A percentile compares a stretch with the other conserved stretches of the same genome.
These are phyloP conservation scores for Elgaria multicarinata DNA, from an alignment of 2,113 vertebrate species.

Conservation along the genomic window DNA sequence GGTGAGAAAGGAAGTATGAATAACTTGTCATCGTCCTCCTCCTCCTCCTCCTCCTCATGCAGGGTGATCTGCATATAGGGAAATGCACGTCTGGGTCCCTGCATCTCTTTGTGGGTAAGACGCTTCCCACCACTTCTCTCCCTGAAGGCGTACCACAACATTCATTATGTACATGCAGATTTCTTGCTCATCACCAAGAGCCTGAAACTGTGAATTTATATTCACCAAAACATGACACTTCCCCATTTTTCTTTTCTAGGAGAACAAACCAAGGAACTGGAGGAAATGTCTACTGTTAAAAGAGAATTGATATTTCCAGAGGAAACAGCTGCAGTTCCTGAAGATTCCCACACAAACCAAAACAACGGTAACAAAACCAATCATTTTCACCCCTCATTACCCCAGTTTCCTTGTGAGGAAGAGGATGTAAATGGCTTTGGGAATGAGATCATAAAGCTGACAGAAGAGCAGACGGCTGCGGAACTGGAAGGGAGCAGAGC, in stretches of 20 bases:
- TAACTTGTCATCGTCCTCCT: background rate
- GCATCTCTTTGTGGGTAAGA: background rate
- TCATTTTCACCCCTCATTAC: slow-evolving; percentile 75
- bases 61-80: background rate
- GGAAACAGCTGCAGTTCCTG: slow-evolving; percentile 60
- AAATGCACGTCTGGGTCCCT: background rate
- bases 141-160: background rate
- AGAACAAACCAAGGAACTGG: slow-evolving; percentile 75
- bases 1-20: background rate
- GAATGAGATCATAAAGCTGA: slow-evolving; percentile 73
- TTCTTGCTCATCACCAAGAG: background rate
- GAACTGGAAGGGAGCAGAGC: slow-evolving; percentile 70
- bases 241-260: slow-evolving; percentile 77
- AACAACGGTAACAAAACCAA: slow-evolving; percentile 72
- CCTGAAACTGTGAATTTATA: background rate
- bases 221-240: slow-evolving; percentile 37
- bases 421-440: slow-evolving; percentile 74
- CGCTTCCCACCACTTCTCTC: background rate
- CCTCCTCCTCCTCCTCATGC: background rate
- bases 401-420: slow-evolving; percentile 62
- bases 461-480: slow-evolving; percentile 61
- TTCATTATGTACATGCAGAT: background rate
- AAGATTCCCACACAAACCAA: slow-evolving; percentile 69
- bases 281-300: slow-evolving; percentile 71
- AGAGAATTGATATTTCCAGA: slow-evolving; percentile 68